Evolutionary conservation across 2,113 vertebrate species (phyloP).

Genomic region (Dipodomys ordii): DNA sequence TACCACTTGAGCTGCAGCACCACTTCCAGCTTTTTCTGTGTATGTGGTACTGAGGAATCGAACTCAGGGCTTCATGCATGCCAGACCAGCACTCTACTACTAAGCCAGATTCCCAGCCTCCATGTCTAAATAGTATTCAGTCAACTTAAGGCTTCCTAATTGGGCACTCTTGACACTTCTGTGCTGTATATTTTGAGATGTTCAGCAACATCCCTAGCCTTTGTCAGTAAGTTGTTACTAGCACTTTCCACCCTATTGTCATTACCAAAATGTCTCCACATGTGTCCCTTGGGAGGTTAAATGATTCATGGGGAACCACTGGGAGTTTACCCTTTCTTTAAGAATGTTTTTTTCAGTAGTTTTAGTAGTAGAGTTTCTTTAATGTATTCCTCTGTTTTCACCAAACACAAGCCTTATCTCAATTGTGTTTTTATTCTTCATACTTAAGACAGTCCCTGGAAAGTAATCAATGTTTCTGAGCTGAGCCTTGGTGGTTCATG

Average conservation of each 20-base stretch:
- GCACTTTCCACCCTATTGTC: background rate
- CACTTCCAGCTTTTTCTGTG: no score
- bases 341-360: constrained; percentile 12
- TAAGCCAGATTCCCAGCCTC: no score
- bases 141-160: background rate
- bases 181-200: background rate
- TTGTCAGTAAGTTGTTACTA: background rate
- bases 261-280: constrained; percentile 2
- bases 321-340: background rate
- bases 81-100: no score
- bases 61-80: no score
- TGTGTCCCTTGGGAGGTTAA: background rate
- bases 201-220: background rate
- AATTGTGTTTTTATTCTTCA: background rate
- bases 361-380: no score
- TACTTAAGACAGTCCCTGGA: background rate
- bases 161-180: background rate
- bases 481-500: background rate
- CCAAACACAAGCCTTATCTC: background rate
- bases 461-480: background rate
- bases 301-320: background rate
- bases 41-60: no score
- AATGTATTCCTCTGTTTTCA: background rate
- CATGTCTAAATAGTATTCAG: background rate
- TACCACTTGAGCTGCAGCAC: no score